Percentiles rank a stretch among this genome's conserved stretches.
Evolutionary conservation across 2,888 invertebrate genomes (phyloP).

Genomic region (Eugnorisma glareosa): DNA sequence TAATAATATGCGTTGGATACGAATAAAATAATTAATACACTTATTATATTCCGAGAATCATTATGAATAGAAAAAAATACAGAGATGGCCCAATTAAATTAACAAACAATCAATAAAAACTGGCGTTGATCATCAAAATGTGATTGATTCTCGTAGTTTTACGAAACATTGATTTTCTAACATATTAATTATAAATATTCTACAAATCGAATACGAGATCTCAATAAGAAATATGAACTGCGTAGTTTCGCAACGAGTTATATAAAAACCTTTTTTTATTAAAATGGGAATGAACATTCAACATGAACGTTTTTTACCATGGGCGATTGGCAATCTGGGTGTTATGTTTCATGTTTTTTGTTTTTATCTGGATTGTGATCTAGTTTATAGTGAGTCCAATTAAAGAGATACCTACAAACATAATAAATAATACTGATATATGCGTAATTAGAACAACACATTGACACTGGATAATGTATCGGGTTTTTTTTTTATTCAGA

Average conservation of each 20-base stretch:
- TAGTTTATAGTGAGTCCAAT: conserved; percentile 29
- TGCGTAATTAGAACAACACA: not conserved
- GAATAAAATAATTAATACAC: not conserved
- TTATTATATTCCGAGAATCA: not conserved
- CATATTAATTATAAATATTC: not conserved
- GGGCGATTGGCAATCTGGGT: conserved; percentile 37
- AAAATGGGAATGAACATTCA: conserved; percentile 45
- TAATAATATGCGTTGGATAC: not conserved
- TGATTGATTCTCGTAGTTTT: not conserved
- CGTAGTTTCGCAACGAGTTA: conserved; percentile 43
- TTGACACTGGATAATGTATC: not conserved
- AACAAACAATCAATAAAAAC: not conserved
- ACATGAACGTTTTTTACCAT: conserved; percentile 54
- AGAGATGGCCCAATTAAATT: not conserved
- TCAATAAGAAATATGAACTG: conserved; percentile 46
- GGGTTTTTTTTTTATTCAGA: not conserved
- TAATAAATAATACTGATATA: not conserved
- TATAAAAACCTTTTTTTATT: conserved; percentile 54
- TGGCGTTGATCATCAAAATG: not conserved
- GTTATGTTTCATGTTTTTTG: conserved; percentile 43
- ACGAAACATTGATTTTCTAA: conserved; percentile 2
- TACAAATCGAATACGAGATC: conserved; percentile 42
- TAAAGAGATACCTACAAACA: not conserved
- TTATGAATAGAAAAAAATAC: not conserved
- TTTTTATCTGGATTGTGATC: conserved; percentile 38